Conservation (phyloP, 1,140 invertebrate species). For the Gonatopus flavifemur region DNA sequence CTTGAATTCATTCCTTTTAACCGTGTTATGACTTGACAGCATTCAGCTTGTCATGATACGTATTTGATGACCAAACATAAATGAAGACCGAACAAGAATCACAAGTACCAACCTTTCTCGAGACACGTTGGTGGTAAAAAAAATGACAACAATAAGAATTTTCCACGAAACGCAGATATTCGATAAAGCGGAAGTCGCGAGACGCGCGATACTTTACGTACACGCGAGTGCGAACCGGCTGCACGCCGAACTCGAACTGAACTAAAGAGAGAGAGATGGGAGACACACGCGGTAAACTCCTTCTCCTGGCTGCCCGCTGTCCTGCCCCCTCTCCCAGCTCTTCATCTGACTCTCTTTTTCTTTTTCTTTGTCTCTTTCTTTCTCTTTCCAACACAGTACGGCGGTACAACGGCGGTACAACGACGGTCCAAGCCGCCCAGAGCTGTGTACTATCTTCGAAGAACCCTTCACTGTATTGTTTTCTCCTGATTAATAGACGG, state of each 20-base stretch:
- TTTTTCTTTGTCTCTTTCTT: neutral
- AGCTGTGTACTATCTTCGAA: conserved; percentile 1
- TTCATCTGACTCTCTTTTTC: too few species aligned
- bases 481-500: conserved; percentile 5
- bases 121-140: too few species aligned
- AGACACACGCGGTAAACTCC: conserved; percentile 27
- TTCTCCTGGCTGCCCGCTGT: conserved; percentile 12
- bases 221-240: conserved; percentile 15
- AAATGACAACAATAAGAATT: too few species aligned
- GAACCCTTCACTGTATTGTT: neutral
- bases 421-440: neutral
- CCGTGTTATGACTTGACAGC: too few species aligned
- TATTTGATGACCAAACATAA: too few species aligned
- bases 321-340: conserved; percentile 1
- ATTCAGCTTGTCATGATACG: too few species aligned
- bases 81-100: too few species aligned
- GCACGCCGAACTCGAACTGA: conserved; percentile 37
- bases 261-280: conserved; percentile 30
- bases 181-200: conserved; percentile 8
- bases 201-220: conserved; percentile 2
- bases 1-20: too few species aligned
- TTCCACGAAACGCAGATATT: neutral
- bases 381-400: neutral
- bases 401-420: neutral
- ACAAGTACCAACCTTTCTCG: too few species aligned